Base-by-base conservation (phyloP, 2,888 invertebrate species). In the Drosophila testacea region DNA sequence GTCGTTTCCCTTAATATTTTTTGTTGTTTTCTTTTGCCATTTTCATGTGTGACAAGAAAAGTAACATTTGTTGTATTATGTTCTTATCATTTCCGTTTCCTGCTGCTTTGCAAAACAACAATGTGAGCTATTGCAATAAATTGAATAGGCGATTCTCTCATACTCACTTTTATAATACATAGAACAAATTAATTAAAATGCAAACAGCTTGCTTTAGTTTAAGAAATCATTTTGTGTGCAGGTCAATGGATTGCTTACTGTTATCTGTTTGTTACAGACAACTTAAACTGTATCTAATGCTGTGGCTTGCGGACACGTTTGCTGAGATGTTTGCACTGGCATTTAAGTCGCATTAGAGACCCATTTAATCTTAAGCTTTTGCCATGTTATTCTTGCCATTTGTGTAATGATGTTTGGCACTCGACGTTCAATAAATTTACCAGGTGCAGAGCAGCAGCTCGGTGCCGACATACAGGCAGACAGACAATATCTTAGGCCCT, bases 351-450 rank as follows among this genome's bases (percentile, higher is more conserved):
- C 62, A 72, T 82, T 78, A 81, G 68, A 65, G 57, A 51, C 39
- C 66, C 42, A 85, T 68, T 79, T 79, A 73, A 61, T 67, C 52
- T 59, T 60, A 61, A 73, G 73, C 62, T 64, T 73, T 69, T 59
- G 38, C 38, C 36, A 51, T 74, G 47, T 66, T 69, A 62, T 78
- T 79, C 51, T 60, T 55, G 67, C 51, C 69, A 71, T 63, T 72
- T 76, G 67, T 76, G 68, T 65, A 79, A 71, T 82, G 56, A 67
- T 81, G 73, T 76, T 77, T 77, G 61, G 64, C 67, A 46, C 63
- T 73, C 47, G 42, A 51, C 16, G 41, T 39, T 77, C 61, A 55
- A 69, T 77, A 76, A 73, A 84, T 88, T 70, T 60, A 6, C 52
- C 56, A 57, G 76, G 62, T 66, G 54, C 46, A 46, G 39, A 55